Evolutionary conservation across 1,140 invertebrate genomes (phyloP), one percentile per base, ranked within the genome.

Genomic region (Drosophila micromelanica): DNA sequence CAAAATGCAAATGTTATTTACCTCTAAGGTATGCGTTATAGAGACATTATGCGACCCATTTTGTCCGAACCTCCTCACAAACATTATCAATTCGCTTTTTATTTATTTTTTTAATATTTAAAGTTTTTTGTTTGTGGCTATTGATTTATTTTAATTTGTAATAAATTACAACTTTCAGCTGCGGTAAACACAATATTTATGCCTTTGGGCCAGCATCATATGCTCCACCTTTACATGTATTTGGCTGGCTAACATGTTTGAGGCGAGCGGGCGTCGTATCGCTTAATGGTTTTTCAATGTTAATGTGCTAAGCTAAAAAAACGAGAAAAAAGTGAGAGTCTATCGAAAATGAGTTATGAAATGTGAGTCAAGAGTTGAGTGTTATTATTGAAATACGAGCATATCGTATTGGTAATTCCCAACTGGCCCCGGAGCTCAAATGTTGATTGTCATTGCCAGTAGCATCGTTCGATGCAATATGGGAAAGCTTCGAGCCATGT

Each of bases 111-210:
- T 32, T 73, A 67, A 35, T 30, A 38, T 52, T 70, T 55, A 6
- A 35, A n/a, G 52, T 61, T 13, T 49, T 55, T 46, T 56, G 23
- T 61, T 17, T 46, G 48, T 72, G 52, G 52, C 43, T 57, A 78
- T 82, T 84, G 80, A 85, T 84, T 85, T 84, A 85, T 84, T 84
- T 84, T 84, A 84, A 84, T 84, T 84, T 85, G 80, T 85, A 84
- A 85, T 84, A 84, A 85, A 84, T 80, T 70, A 84, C 67, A 78
- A 76, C 76, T 84, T 84, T 84, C 75, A 74, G 51, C 72, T 70
- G 72, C 65, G 82, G 80, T 79, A 49, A 62, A 62, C 51, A 68
- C 69, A 68, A 55, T 73, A 63, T 69, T 74, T 64, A 75, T 75
- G 67, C 54, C 52, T 59, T 20, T 62, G 35, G 51, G 42, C 30